A percentile compares a stretch with the other conserved stretches of the same genome.
phyloP scores from a whole-genome alignment of 2,797 vertebrate genomes.

The Crocodylus rhombifer region DNA sequence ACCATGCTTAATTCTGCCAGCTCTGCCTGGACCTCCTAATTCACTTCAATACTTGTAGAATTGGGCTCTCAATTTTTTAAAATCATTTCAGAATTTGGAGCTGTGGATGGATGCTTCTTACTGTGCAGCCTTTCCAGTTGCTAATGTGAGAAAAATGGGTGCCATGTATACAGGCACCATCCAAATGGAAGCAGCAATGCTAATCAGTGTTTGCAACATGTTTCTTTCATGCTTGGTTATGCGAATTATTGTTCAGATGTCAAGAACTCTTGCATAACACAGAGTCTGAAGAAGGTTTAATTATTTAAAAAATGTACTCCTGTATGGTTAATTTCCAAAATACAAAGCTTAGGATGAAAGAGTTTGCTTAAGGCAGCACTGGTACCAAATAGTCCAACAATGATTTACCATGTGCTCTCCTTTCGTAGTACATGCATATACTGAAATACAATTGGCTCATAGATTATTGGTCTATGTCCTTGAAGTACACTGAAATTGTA shows the following conservation, averaged over 20 bases:
- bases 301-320: neutral
- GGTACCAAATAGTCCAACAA: neutral
- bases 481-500: neutral
- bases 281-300: neutral
- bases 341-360: neutral
- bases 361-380: fast-evolving
- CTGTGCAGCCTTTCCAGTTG: neutral
- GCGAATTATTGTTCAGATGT: neutral
- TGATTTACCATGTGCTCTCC: neutral
- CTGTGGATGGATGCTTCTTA: neutral
- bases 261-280: neutral
- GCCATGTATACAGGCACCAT: neutral
- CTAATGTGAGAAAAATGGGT: no score
- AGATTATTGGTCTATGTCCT: neutral
- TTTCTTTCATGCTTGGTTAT: fast-evolving
- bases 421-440: neutral
- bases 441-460: neutral
- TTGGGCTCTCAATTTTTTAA: fast-evolving
- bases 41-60: no score
- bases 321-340: neutral
- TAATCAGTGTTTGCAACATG: neutral
- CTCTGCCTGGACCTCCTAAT: fast-evolving
- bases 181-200: neutral
- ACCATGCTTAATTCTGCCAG: neutral
- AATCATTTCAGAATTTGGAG: neutral